Evolutionary conservation across 2,113 vertebrate species (phyloP).

Genomic region (Petroica traversi): DNA sequence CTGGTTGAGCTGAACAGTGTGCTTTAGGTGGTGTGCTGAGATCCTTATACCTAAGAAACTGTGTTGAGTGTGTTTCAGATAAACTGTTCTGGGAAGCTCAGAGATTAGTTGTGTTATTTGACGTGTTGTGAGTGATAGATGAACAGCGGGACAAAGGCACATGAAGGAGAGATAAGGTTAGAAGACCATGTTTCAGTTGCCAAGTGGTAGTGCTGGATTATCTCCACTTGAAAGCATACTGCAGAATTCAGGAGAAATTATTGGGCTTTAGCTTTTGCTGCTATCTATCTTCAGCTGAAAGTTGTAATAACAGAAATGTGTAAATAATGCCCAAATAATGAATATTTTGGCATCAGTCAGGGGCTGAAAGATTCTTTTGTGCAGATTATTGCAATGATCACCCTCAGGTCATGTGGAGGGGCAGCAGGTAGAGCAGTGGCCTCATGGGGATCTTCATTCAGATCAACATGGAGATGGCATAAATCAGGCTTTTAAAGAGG

Average conservation of each 20-base stretch:
- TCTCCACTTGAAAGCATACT: slow-evolving; percentile 50
- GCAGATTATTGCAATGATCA: background rate
- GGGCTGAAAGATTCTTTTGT: background rate
- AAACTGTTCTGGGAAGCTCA: slow-evolving; percentile 76
- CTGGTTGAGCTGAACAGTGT: background rate
- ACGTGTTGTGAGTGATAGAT: slow-evolving; percentile 73
- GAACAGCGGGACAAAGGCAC: slow-evolving; percentile 70
- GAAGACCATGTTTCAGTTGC: slow-evolving; percentile 36
- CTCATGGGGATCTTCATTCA: background rate
- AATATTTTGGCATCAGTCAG: background rate
- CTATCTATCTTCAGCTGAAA: background rate
- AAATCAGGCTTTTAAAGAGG: background rate
- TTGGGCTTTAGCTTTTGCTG: slow-evolving; percentile 7
- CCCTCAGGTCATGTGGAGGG: background rate
- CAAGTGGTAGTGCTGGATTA: slow-evolving; percentile 52
- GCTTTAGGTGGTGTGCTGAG: background rate
- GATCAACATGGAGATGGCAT: fast-evolving
- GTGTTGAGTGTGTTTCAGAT: slow-evolving; percentile 69
- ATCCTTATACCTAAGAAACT: slow-evolving; percentile 63
- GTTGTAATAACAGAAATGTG: background rate
- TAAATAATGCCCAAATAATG: background rate
- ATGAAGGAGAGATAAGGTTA: slow-evolving; percentile 75
- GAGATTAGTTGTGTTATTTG: slow-evolving; percentile 78
- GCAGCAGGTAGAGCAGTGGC: background rate
- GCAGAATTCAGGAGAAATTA: background rate